These are phyloP conservation scores for Drosophila virilis DNA, from an alignment of 1,140 invertebrate genomes.

Conservation along the genomic window DNA sequence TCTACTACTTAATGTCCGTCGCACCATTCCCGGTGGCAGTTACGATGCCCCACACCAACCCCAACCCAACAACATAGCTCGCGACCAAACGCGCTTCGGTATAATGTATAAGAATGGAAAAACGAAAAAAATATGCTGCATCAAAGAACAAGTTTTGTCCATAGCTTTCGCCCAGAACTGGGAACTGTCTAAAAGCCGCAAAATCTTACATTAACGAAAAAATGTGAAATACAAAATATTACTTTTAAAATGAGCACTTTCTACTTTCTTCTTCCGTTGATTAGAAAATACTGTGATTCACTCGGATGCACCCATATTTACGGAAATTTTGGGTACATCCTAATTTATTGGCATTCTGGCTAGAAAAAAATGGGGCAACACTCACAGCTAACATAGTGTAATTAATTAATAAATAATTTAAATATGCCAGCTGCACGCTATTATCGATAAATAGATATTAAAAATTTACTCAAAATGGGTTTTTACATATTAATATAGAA, in stretches of 20 bases:
- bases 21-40: slow-evolving; percentile 40
- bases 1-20: slow-evolving; percentile 78
- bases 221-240: slow-evolving; percentile 51
- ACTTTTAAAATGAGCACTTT: slow-evolving; percentile 55
- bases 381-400: too few species aligned
- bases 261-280: slow-evolving; percentile 51
- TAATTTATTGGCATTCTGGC: too few species aligned
- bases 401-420: too few species aligned
- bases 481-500: too few species aligned
- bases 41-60: slow-evolving; percentile 8
- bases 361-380: too few species aligned
- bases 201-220: slow-evolving; percentile 58
- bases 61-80: neutral
- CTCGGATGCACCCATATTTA: neutral
- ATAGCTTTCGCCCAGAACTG: neutral
- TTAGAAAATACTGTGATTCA: slow-evolving; percentile 58
- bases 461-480: too few species aligned
- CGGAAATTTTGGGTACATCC: too few species aligned
- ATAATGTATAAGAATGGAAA: slow-evolving; percentile 17
- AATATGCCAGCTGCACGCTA: too few species aligned
- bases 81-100: slow-evolving; percentile 18
- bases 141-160: slow-evolving; percentile 71
- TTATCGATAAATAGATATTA: too few species aligned
- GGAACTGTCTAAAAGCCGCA: slow-evolving; percentile 59
- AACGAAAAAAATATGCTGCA: slow-evolving; percentile 46